phyloP scores from a whole-genome alignment of 2,113 vertebrate species.

The Paradoxurus hermaphroditus region DNA sequence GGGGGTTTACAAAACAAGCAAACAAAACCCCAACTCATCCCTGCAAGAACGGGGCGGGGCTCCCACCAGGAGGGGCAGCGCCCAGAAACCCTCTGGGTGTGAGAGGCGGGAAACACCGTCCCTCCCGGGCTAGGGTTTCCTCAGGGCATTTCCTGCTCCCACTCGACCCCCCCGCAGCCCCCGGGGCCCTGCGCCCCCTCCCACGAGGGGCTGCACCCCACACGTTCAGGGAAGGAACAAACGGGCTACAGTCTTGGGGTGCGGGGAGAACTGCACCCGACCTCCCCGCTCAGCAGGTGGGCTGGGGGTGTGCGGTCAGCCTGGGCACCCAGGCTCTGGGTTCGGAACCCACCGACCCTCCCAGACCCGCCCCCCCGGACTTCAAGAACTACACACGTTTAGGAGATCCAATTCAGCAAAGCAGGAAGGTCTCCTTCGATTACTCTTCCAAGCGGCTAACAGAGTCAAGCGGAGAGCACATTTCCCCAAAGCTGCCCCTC shows the following conservation, averaged over 20 bases:
- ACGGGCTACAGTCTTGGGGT: not conserved
- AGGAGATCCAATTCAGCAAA: not conserved
- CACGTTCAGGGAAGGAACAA: not conserved
- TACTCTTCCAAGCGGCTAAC: not conserved
- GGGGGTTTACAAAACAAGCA: not conserved
- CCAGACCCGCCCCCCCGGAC: not conserved
- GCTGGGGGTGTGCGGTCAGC: not conserved
- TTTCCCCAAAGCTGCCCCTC: not conserved
- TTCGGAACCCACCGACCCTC: too few species aligned
- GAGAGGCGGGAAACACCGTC: constrained; percentile 49
- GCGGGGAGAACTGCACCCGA: too few species aligned
- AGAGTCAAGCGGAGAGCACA: not conserved
- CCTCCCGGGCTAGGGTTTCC: constrained; percentile 31
- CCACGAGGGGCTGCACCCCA: not conserved
- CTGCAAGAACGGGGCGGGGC: too few species aligned
- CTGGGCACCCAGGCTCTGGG: not conserved
- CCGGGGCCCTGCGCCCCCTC: not conserved
- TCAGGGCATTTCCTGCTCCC: constrained; percentile 9
- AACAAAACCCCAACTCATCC: not conserved
- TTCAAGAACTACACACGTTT: not conserved
- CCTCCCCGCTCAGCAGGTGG: not conserved
- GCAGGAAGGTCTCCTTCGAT: not conserved
- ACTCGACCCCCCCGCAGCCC: not conserved
- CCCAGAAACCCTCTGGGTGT: not conserved
- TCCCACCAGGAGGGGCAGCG: not conserved